phyloP scores from a whole-genome alignment of 2,888 invertebrate genomes.

The Stenoptilia bipunctidactyla region DNA sequence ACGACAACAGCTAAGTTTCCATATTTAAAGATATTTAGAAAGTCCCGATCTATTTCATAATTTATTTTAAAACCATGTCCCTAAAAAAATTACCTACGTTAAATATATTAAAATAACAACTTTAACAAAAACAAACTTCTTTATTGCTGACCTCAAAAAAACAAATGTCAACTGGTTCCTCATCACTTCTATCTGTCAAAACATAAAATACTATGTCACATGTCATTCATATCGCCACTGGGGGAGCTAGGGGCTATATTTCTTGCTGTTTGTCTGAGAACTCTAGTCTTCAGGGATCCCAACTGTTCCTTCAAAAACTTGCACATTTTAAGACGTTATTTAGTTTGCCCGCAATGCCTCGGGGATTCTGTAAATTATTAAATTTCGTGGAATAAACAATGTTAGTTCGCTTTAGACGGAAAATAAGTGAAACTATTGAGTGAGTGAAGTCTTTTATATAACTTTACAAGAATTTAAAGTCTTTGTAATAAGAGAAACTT shows the following conservation, averaged over 20 bases:
- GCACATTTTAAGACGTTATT: slow-evolving; percentile 52
- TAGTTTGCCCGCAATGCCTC: slow-evolving; percentile 30
- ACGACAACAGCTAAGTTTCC: too few relatives aligned
- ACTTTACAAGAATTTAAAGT: too few relatives aligned
- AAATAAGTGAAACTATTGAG: slow-evolving; percentile 8
- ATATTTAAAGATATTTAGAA: too few relatives aligned
- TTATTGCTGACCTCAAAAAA: too few relatives aligned
- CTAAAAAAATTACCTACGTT: too few relatives aligned
- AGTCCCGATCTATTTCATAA: too few relatives aligned
- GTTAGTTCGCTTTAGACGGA: slow-evolving; percentile 11
- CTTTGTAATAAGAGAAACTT: too few relatives aligned
- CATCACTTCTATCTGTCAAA: neutral
- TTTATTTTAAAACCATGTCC: too few relatives aligned
- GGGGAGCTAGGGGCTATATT: neutral
- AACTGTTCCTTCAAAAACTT: slow-evolving; percentile 37
- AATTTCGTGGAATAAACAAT: slow-evolving; percentile 24
- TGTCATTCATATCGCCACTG: slow-evolving; percentile 1
- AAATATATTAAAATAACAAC: too few relatives aligned
- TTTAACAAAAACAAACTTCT: too few relatives aligned
- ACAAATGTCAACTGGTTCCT: neutral
- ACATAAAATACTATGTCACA: too few relatives aligned
- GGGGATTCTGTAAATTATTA: slow-evolving; percentile 38
- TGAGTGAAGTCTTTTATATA: too few relatives aligned
- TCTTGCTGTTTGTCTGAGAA: neutral
- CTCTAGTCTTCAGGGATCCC: slow-evolving; percentile 28